Evolutionary conservation across 1,140 invertebrate species (phyloP).

Genomic region (Ruditapes philippinarum): DNA sequence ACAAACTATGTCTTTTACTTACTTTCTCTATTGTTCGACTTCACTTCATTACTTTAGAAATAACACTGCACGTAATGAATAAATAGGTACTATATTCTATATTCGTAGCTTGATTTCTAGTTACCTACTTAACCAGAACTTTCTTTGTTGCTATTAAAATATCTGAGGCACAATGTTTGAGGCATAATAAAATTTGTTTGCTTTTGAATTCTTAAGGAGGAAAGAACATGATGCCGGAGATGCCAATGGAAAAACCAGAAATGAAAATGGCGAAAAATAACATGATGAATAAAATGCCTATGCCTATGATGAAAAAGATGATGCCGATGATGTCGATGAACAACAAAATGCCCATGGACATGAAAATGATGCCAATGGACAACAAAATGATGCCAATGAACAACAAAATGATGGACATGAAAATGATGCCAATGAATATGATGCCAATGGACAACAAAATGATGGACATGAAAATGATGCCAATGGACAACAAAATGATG

Average conservation of each 20-base stretch:
- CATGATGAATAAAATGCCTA: neutral
- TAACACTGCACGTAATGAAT: no score
- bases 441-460: neutral
- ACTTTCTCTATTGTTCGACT: no score
- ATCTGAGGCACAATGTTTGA: no score
- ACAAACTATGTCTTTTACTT: no score
- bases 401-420: conserved; percentile 1
- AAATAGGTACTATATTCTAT: no score
- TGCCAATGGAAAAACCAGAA: neutral
- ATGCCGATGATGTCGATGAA: conserved; percentile 17
- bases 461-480: conserved; percentile 1
- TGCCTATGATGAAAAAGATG: conserved; percentile 1
- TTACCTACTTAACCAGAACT: no score
- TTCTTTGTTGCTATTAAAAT: no score
- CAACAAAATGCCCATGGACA: conserved; percentile 19
- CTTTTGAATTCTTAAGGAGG: neutral
- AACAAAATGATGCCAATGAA: conserved; percentile 7
- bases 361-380: conserved; percentile 32
- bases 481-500: conserved; percentile 10
- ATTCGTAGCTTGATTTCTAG: no score
- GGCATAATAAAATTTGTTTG: no score
- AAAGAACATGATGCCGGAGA: neutral
- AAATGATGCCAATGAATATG: neutral
- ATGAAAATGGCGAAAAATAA: neutral
- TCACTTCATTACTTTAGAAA: no score